These are phyloP conservation scores for Endomychus coccineus DNA, from an alignment of 2,888 invertebrate genomes.

Conservation along the genomic window DNA sequence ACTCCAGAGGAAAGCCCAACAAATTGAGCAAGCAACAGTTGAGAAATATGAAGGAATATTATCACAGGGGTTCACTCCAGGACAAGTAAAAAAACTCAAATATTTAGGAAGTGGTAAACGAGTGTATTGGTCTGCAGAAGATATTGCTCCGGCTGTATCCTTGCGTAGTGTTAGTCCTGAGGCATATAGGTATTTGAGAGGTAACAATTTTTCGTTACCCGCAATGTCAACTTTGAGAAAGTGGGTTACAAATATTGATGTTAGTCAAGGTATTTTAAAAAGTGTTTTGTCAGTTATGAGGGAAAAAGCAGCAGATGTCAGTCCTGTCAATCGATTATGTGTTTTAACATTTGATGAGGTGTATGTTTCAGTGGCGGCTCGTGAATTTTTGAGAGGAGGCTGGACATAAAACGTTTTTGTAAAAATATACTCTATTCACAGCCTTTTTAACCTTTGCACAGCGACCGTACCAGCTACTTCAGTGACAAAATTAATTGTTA, in stretches of 20 bases:
- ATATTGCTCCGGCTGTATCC: constrained; percentile 8
- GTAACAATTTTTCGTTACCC: constrained; percentile 14
- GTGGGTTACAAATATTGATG: constrained; percentile 19
- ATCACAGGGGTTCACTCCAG: constrained; percentile 8
- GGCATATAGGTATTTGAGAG: constrained; percentile 7
- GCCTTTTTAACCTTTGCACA: no score
- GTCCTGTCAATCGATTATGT: no score
- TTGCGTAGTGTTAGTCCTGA: constrained; percentile 7
- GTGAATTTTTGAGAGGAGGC: no score
- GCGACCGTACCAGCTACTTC: no score
- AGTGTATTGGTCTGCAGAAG: constrained; percentile 5
- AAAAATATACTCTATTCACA: no score
- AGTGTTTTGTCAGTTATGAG: constrained; percentile 21
- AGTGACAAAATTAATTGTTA: no score
- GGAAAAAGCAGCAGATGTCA: constrained; percentile 14
- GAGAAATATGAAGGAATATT: constrained; percentile 1
- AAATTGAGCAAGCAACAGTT: constrained; percentile 3
- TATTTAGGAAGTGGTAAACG: not conserved
- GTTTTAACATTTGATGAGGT: constrained; percentile 26
- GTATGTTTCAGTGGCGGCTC: no score
- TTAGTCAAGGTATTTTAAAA: constrained; percentile 19
- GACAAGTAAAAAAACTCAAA: constrained; percentile 5
- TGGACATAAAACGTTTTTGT: no score
- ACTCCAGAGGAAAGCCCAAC: not conserved
- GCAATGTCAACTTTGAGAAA: constrained; percentile 15